phyloP scores from a whole-genome alignment of 2,888 invertebrate species.

The Pasiphila rectangulata region DNA sequence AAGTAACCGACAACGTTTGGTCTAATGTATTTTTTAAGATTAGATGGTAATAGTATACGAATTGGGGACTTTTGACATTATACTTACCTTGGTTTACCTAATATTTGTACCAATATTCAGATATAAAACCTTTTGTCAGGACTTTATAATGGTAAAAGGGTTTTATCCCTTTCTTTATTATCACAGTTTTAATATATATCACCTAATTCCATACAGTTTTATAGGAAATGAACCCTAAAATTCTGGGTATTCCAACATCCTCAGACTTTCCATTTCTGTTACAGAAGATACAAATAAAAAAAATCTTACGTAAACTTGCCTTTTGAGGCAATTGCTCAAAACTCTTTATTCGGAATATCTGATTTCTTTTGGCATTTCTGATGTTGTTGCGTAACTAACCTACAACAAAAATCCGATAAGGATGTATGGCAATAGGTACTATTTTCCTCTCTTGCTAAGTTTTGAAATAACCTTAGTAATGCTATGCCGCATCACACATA shows the following conservation, averaged over 20 bases:
- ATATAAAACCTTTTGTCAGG: too few species aligned
- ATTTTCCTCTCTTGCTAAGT: neutral
- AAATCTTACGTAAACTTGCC: conserved; percentile 1
- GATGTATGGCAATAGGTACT: neutral
- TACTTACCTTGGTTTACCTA: too few species aligned
- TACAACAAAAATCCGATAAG: neutral
- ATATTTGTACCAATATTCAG: too few species aligned
- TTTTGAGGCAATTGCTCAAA: conserved; percentile 1
- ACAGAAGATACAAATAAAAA: too few species aligned
- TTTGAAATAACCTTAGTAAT: neutral
- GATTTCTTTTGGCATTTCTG: neutral
- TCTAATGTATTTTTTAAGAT: too few species aligned
- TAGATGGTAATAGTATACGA: too few species aligned
- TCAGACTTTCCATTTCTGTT: conserved; percentile 12
- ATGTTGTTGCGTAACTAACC: conserved; percentile 3
- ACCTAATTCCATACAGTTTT: neutral
- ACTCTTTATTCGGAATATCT: conserved; percentile 5
- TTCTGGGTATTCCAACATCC: conserved; percentile 9
- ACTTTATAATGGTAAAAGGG: too few species aligned
- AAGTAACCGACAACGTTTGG: too few species aligned
- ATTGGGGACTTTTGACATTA: too few species aligned
- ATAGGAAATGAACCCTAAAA: neutral
- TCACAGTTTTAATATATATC: too few species aligned
- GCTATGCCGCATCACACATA: neutral
- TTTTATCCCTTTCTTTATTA: too few species aligned